Conservation (phyloP, 2,888 invertebrate species). For the Herminia tarsipennalis region DNA sequence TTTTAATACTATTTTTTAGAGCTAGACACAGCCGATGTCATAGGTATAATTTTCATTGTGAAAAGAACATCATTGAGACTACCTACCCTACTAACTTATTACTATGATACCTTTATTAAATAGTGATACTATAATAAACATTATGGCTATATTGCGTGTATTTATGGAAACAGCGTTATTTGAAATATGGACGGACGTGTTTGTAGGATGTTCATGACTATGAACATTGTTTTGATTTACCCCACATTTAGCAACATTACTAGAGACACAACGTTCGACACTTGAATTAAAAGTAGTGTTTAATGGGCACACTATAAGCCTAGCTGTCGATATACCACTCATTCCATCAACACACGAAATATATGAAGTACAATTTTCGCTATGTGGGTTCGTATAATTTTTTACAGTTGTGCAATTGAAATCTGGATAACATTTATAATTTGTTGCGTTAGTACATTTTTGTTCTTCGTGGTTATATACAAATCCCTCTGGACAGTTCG, state of each 20-base stretch:
- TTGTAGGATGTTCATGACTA: background rate
- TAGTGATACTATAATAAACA: background rate
- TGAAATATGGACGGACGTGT: background rate
- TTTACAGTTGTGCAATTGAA: constrained; percentile 60
- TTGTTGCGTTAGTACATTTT: constrained; percentile 69
- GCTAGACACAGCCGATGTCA: too few relatives aligned
- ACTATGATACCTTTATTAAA: background rate
- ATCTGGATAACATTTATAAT: constrained; percentile 61
- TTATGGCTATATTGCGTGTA: background rate
- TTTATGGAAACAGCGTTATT: constrained; percentile 1
- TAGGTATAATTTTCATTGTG: too few relatives aligned
- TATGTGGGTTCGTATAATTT: constrained; percentile 47
- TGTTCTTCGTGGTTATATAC: constrained; percentile 68
- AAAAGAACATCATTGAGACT: too few relatives aligned
- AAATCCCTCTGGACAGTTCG: constrained; percentile 66
- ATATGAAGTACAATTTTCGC: constrained; percentile 56
- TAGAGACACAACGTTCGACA: constrained; percentile 51
- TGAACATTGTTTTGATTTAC: background rate
- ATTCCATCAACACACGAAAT: constrained; percentile 64
- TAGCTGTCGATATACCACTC: constrained; percentile 57
- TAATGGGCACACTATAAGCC: constrained; percentile 59
- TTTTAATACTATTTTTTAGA: too few relatives aligned
- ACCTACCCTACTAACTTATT: too few relatives aligned
- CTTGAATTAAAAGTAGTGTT: constrained; percentile 53
- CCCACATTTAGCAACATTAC: too few relatives aligned